Base-by-base conservation (phyloP, 2,113 vertebrate genomes). In the Lampris incognitus region DNA sequence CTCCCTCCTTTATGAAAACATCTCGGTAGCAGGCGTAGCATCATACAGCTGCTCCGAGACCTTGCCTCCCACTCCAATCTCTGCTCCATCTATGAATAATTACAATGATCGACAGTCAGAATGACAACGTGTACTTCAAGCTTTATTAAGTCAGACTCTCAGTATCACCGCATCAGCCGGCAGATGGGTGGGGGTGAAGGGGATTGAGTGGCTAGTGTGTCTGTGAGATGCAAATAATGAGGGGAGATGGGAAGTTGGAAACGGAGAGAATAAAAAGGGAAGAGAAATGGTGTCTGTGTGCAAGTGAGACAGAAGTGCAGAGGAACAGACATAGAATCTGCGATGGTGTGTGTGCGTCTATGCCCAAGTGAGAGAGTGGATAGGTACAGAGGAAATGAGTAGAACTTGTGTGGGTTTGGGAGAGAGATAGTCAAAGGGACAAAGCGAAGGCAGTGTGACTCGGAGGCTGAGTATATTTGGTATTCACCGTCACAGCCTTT, bases 51-150 rank as follows among this genome's bases (percentile, higher is more conserved):
- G 86, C 84, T 84, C 74, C 51, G 88, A 90, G 88, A 90, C 87
- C 82, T 84, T 46, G 50, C 87, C 80, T 89, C 88, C 87, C 90
- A 89, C 86, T 86, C 84, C 88, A 88, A 91, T 91, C 87, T 85
- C 82, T 4, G 79, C 85, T 89, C 90, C 82, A 84, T 88, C 85
- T 86, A 76, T 76, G 89, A 92, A 93, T 92, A 92, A 92, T 91
- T 90, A 88, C 60, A 74, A 90, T 88, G 89, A 92, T 87, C 73
- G 90, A 91, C 90, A 92, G 88, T 79, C 63, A 82, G 87, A 90
- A 91, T 87, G 85, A 90, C 88, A 91, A 91, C 84, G 81, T 69
- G 84, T 77, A 91, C 91, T 92, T 91, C 88, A 86, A 88, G 88
- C 91, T 91, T 92, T 91, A 92, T 91, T 90, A 90, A 91, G 85